phyloP scores from a whole-genome alignment of 2,113 vertebrate species.

The Suricata suricatta region DNA sequence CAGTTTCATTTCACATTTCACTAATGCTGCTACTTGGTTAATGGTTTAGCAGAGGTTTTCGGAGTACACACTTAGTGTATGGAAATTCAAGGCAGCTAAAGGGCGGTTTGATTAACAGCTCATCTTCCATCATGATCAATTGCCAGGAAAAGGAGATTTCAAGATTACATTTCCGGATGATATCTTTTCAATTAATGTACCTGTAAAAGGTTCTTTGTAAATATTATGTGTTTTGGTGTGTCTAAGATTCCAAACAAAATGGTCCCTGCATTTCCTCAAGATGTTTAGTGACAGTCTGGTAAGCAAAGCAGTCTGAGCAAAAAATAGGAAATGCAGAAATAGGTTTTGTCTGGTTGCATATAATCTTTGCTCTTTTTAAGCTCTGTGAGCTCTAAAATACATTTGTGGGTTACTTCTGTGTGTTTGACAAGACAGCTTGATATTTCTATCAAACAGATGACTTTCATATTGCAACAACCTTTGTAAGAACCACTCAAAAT shows the following conservation, averaged over 20 bases:
- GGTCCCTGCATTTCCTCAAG: slow-evolving; percentile 87
- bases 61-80: slow-evolving; percentile 79
- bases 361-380: slow-evolving; percentile 96
- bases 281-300: slow-evolving; percentile 64
- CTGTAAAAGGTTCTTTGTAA: slow-evolving; percentile 91
- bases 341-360: slow-evolving; percentile 91
- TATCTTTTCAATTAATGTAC: slow-evolving; percentile 89
- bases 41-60: slow-evolving; percentile 72
- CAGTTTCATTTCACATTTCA: slow-evolving; percentile 84
- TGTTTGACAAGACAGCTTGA: slow-evolving; percentile 93
- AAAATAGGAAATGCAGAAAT: slow-evolving; percentile 87
- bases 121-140: slow-evolving; percentile 77
- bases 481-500: slow-evolving; percentile 95
- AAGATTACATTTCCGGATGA: slow-evolving; percentile 86
- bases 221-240: slow-evolving; percentile 88
- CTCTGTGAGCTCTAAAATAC: slow-evolving; percentile 98
- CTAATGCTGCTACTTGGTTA: slow-evolving; percentile 82
- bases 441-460: slow-evolving; percentile 94
- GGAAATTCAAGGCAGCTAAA: slow-evolving; percentile 75
- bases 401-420: slow-evolving; percentile 93
- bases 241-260: slow-evolving; percentile 90
- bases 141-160: slow-evolving; percentile 79
- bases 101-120: slow-evolving; percentile 75
- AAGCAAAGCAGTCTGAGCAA: slow-evolving; percentile 68
- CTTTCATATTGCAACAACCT: slow-evolving; percentile 99